Percentiles rank a stretch among this genome's conserved stretches.
Evolutionary conservation across 2,797 vertebrate species (phyloP).

Genomic region (Picus viridis): DNA sequence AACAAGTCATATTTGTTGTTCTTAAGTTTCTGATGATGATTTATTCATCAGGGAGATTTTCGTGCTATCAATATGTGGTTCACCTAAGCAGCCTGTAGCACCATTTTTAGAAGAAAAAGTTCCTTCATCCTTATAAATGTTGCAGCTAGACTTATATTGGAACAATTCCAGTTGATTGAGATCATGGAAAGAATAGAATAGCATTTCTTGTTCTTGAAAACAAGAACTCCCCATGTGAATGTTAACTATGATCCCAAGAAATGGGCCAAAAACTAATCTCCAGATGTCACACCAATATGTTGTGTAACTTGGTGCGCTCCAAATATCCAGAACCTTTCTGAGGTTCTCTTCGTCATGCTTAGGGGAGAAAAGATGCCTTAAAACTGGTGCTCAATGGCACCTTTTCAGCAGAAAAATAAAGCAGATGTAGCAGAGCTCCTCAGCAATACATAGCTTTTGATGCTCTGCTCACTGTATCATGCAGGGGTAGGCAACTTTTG

Average conservation of each 20-base stretch:
- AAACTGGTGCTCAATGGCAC: not conserved
- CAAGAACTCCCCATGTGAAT: not conserved
- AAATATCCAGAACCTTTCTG: not conserved
- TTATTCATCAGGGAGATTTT: not conserved
- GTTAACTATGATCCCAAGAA: not conserved
- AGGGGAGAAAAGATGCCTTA: not conserved
- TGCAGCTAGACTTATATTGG: not conserved
- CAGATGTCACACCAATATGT: not conserved
- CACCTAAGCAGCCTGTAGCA: not conserved
- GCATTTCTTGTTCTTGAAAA: not conserved
- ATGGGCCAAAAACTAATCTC: not conserved
- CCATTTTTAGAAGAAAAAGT: not conserved
- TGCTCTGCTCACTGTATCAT: not conserved
- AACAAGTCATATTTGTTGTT: not conserved
- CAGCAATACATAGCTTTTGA: not conserved
- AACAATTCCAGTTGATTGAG: not conserved
- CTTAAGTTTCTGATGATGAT: not conserved
- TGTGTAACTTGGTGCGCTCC: not conserved
- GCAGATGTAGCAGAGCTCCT: not conserved
- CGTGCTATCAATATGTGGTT: not conserved
- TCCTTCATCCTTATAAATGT: not conserved
- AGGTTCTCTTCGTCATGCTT: not conserved
- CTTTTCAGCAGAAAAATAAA: not conserved
- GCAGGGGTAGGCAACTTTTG: not conserved
- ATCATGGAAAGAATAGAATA: not conserved